Evolutionary conservation across 2,888 invertebrate genomes (phyloP), one percentile per base, ranked within the genome.

Genomic region (Formica aserva): DNA sequence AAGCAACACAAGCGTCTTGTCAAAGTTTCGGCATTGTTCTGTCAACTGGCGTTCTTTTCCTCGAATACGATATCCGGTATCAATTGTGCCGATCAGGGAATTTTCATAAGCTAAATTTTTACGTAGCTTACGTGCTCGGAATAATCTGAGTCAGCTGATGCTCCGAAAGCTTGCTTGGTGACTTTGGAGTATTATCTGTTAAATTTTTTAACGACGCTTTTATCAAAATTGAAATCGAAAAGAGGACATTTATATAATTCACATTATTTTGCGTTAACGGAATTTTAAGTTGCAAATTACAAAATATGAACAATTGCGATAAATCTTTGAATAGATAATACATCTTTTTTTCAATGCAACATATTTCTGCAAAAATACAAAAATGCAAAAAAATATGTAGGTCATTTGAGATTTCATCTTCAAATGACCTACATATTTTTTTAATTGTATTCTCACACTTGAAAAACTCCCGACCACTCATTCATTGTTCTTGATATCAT

Each of bases 1-100:
- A 85, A 75, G 62, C 55, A 78, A 69, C 35, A 35, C 60, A 29
- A 41, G 60, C 80, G 38, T 82, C 26, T 84, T 86, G 84, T 87
- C 87, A 81, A 81, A 82, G 80, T 89, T 87, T 84, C 84, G 22
- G 75, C 81, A 89, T 88, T 89, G 83, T 88, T 86, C 87, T 78
- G 82, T 84, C 86, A 35, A 65, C 75, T 72, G 76, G 60, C 71
- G 66, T 84, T 86, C 3, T 52, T 84, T 83, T 69, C 13, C 13
- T 35, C 15, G 18, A 4, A 29, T 32, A 11, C 22, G 45, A 4
- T 41, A n/a, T 15, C 18, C 11, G n/a, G 29, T 18, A 74, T 74
- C 22, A 41, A 38, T 66, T 15, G 22, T 26, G 3, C 15, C 6
- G 32, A 60, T 26, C 52, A 4, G 18, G 22, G 8, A 52, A 48